Evolutionary conservation across 2,797 vertebrate species (phyloP).

Genomic region (Amphiprion clarkii): DNA sequence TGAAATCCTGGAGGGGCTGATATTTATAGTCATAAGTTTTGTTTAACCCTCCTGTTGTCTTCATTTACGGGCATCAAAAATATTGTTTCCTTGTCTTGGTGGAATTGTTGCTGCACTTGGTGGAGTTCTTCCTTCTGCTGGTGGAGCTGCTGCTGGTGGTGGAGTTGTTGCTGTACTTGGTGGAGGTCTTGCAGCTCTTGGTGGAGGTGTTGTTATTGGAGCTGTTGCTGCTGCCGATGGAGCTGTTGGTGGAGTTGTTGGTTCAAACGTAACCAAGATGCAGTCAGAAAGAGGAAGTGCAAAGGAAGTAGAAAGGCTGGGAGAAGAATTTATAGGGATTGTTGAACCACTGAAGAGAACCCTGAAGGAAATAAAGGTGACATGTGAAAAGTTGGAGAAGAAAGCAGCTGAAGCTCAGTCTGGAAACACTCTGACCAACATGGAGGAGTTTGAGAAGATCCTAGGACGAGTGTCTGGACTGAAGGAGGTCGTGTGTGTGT

Average conservation of each 20-base stretch:
- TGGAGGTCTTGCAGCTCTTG: too few species aligned
- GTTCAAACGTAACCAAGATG: not conserved
- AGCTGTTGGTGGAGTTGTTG: not conserved
- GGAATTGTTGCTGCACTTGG: too few species aligned
- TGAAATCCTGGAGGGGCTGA: too few species aligned
- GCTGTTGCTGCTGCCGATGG: not conserved
- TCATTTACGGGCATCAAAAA: too few species aligned
- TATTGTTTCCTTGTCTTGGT: too few species aligned
- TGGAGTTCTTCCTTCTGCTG: not conserved
- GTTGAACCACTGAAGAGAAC: not conserved
- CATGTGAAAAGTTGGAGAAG: conserved; percentile 7
- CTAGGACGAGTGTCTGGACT: not conserved
- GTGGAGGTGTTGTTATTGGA: too few species aligned
- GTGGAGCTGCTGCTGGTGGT: too few species aligned
- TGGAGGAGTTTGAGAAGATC: not conserved
- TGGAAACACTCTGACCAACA: not conserved
- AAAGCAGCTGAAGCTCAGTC: not conserved
- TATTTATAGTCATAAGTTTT: too few species aligned
- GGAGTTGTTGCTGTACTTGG: not conserved
- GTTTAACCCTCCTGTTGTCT: too few species aligned
- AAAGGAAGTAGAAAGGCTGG: not conserved
- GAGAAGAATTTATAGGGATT: not conserved
- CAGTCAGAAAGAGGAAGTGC: not conserved
- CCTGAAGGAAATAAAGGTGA: not conserved
- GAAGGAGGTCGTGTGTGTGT: not conserved